These are phyloP conservation scores for Chrysocyon brachyurus DNA, from an alignment of 2,797 vertebrate species.

Conservation along the genomic window DNA sequence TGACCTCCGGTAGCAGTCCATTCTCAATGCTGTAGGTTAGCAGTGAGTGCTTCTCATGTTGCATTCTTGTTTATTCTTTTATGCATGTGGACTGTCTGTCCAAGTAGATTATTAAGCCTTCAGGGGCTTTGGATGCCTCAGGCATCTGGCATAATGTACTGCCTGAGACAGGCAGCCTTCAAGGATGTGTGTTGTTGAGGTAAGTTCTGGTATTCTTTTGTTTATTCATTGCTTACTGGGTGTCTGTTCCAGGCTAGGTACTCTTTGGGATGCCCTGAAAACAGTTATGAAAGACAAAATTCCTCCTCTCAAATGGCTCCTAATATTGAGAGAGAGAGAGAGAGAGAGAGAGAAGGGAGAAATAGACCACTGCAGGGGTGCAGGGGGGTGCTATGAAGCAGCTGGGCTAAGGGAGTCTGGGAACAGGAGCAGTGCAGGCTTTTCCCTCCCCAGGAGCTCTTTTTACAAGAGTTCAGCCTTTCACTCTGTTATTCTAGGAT, in stretches of 20 bases:
- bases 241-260: neutral
- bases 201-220: neutral
- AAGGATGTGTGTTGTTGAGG: slow-evolving; percentile 23
- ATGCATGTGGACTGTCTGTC: slow-evolving; percentile 31
- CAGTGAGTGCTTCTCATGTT: neutral
- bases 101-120: slow-evolving; percentile 57
- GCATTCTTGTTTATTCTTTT: slow-evolving; percentile 54
- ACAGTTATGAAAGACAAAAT: neutral
- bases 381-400: neutral
- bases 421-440: neutral
- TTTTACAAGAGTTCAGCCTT: neutral
- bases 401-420: neutral
- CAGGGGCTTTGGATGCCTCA: slow-evolving; percentile 37
- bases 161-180: neutral
- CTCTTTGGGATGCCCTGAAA: slow-evolving; percentile 16
- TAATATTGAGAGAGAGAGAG: neutral
- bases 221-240: slow-evolving; percentile 49
- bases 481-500: neutral
- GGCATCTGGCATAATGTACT: slow-evolving; percentile 40
- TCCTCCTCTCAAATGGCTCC: neutral
- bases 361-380: neutral
- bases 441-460: neutral
- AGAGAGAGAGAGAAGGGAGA: neutral
- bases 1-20: neutral
- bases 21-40: neutral